A percentile compares a stretch with the other conserved stretches of the same genome.
phyloP scores from a whole-genome alignment of 2,888 invertebrate species.

The Agrochola lychnidis region DNA sequence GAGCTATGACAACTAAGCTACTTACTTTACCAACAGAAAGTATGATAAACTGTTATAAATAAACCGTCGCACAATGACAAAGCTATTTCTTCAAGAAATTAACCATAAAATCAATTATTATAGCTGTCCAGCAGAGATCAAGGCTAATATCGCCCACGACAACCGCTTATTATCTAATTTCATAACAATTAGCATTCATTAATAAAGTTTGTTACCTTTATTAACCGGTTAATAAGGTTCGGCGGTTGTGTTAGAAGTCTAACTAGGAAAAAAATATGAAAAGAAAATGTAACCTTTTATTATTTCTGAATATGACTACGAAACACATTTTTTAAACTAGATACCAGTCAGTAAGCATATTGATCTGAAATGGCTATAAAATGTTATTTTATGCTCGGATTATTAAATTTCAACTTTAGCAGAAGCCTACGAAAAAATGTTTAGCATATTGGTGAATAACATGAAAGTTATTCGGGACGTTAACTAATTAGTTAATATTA shows the following conservation, averaged over 20 bases:
- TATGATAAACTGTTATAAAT: neutral
- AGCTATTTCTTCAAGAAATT: constrained; percentile 30
- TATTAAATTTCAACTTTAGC: neutral
- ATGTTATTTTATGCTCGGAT: neutral
- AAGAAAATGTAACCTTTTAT: constrained; percentile 15
- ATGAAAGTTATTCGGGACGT: neutral
- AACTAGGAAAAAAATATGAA: neutral
- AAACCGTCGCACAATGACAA: neutral
- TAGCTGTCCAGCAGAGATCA: constrained; percentile 71
- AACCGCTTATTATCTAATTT: constrained; percentile 78
- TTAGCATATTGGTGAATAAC: constrained; percentile 1
- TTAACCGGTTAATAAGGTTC: constrained; percentile 56
- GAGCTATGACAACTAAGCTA: neutral
- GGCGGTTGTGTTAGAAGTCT: neutral
- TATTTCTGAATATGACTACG: neutral
- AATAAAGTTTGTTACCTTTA: constrained; percentile 67
- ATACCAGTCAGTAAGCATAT: neutral
- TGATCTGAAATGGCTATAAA: neutral
- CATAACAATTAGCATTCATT: constrained; percentile 80
- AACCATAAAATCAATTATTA: constrained; percentile 64
- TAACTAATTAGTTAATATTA: too few relatives aligned
- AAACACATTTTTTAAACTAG: neutral
- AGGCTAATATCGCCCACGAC: constrained; percentile 79
- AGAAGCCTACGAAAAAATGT: neutral
- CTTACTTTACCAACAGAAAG: neutral